phyloP scores from a whole-genome alignment of 1,140 invertebrate genomes.

The Aphelenchoides fujianensis region DNA sequence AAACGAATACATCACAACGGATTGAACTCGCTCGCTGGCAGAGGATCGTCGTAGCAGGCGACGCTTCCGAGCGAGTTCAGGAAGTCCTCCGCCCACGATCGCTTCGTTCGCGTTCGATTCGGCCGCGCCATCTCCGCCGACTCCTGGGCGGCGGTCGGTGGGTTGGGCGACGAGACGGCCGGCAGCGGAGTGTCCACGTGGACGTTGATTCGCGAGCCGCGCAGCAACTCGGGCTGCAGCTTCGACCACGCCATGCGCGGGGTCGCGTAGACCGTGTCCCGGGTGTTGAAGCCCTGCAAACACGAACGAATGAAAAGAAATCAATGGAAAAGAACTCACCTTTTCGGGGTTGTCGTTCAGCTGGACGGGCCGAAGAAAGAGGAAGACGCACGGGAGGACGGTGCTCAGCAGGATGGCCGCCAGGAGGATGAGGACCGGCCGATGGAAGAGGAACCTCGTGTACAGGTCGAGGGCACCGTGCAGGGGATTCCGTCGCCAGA shows the following conservation, averaged over 20 bases:
- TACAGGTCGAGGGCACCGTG: neutral
- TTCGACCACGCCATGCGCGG: slow-evolving; percentile 54
- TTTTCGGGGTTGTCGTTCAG: slow-evolving; percentile 55
- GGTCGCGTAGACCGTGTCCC: slow-evolving; percentile 50
- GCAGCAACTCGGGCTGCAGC: slow-evolving; percentile 48
- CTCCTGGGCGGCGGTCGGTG: neutral
- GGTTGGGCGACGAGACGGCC: neutral
- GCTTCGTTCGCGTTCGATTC: slow-evolving; percentile 19
- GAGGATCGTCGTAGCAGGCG: slow-evolving; percentile 56
- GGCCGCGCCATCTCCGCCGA: neutral
- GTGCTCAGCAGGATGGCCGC: neutral
- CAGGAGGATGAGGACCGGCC: neutral
- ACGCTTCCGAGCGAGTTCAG: slow-evolving; percentile 47
- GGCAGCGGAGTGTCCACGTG: neutral
- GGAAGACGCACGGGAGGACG: slow-evolving; percentile 32
- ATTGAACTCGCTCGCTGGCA: slow-evolving; percentile 56
- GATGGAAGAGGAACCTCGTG: neutral
- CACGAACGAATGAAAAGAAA: slow-evolving; percentile 1
- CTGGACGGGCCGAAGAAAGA: slow-evolving; percentile 39
- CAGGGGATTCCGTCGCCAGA: neutral
- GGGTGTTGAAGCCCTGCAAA: slow-evolving; percentile 60
- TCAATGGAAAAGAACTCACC: no score
- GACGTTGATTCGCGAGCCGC: slow-evolving; percentile 20
- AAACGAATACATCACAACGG: slow-evolving; percentile 13
- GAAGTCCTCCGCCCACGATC: slow-evolving; percentile 58